Evolutionary conservation across 2,888 invertebrate species (phyloP).

Genomic region (Ligdia adustata): DNA sequence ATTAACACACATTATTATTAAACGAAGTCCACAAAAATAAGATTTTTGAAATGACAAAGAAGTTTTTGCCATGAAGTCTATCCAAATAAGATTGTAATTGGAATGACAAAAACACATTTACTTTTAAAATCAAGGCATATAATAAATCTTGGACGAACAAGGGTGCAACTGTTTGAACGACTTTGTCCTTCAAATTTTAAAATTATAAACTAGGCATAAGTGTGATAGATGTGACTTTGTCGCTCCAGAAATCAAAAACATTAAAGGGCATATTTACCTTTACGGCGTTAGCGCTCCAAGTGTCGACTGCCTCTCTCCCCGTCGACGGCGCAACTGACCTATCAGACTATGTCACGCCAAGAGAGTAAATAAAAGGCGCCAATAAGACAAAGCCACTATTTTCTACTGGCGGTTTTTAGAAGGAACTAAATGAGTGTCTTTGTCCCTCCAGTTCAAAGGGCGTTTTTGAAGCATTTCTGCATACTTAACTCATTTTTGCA

Average conservation of each 20-base stretch:
- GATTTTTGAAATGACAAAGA: constrained; percentile 1
- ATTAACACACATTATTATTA: neutral
- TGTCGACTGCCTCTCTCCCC: neutral
- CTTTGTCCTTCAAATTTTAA: too few species aligned
- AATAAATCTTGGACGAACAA: neutral
- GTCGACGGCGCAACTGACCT: constrained; percentile 1
- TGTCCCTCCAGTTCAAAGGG: neutral
- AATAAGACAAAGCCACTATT: neutral
- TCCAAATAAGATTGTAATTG: neutral
- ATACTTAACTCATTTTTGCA: neutral
- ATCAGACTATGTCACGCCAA: neutral
- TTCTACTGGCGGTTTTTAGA: too few species aligned
- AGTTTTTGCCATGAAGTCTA: neutral
- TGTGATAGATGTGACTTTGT: too few species aligned
- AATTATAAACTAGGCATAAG: too few species aligned
- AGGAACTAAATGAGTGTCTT: neutral
- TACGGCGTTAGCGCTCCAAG: too few species aligned
- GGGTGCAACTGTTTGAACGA: neutral
- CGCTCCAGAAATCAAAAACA: too few species aligned
- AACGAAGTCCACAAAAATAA: neutral
- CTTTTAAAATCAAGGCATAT: neutral
- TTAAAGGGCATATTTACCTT: too few species aligned
- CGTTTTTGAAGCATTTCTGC: neutral
- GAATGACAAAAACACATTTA: neutral
- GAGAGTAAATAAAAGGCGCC: neutral